Base-by-base conservation (phyloP, 2,113 vertebrate genomes). In the Passer domesticus region DNA sequence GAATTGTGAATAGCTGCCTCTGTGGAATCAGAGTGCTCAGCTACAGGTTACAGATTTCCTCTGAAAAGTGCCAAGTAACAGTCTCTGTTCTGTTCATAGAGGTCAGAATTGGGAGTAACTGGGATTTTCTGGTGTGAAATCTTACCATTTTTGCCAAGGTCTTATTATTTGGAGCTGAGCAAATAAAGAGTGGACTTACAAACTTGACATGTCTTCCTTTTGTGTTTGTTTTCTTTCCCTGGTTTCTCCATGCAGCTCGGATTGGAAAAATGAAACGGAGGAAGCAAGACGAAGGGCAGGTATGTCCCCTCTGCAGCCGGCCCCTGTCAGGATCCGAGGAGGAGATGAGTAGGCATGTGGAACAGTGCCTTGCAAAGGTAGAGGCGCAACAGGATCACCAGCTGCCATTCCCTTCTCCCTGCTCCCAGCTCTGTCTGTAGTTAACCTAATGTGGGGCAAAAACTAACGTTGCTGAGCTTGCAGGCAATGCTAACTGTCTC, bases 311-410 rank as follows among this genome's bases (percentile, higher is more conserved):
- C 98, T 99, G 99, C 99, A 99, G 98, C 97, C 97, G 98, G 94
- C 98, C 99, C 96, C 98, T 99, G 98, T 98, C 99, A 98, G 99
- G 99, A 98, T 99, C 99, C 97, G 99, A 99, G 98, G 99, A 99
- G 98, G 99, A 99, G 98, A 99, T 99, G 99, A 99, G 99, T 99
- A 99, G 99, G 99, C 99, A 99, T 99, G 99, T 99, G 99, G 99
- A 99, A 98, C 99, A 98, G 98, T 99, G 99, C 98, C 99, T 99
- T 98, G 98, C 99, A 98, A 99, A 99, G 99, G 99, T 99, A 99
- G 99, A 98, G 98, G 98, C 97, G 95, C 97, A 96, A 74, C 95
- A 95, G 95, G 93, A 92, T 88, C 81, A 7, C 94, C 83, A 88
- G 89, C 95, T 94, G 93, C 92, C 95, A 92, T 96, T 97, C 92